Evolutionary conservation across 1,140 invertebrate genomes (phyloP).

Genomic region (Schlechtendalia chinensis): DNA sequence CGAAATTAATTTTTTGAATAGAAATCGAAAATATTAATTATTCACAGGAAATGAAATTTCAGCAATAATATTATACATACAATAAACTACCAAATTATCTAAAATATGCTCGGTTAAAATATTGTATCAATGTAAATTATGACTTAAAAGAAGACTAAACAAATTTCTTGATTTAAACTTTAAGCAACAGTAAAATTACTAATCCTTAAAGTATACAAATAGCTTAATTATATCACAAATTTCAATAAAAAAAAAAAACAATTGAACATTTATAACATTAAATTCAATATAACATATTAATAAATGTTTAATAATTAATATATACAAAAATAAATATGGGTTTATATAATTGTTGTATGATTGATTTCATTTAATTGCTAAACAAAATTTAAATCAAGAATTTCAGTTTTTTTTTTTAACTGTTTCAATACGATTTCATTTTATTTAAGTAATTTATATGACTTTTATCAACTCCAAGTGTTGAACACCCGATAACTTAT

Average conservation of each 20-base stretch:
- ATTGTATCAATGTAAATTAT: neutral
- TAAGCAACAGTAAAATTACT: too few relatives aligned
- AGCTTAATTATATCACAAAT: too few relatives aligned
- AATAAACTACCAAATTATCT: neutral
- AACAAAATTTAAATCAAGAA: neutral
- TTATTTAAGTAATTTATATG: neutral
- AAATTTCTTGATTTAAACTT: constrained; percentile 22
- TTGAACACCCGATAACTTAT: neutral
- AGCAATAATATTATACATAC: neutral
- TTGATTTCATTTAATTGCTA: neutral
- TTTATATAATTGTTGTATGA: neutral
- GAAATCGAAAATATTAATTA: neutral
- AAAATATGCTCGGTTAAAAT: neutral
- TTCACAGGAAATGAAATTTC: neutral
- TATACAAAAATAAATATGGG: neutral
- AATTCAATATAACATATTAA: too few relatives aligned
- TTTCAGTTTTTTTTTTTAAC: neutral
- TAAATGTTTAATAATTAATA: too few relatives aligned
- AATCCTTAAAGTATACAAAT: too few relatives aligned
- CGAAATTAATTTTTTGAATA: neutral
- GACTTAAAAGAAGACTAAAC: neutral
- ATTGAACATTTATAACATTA: too few relatives aligned
- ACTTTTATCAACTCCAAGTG: neutral
- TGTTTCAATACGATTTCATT: neutral
- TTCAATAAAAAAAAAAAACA: too few relatives aligned